A percentile compares a stretch with the other conserved stretches of the same genome.
phyloP scores from a whole-genome alignment of 1,140 invertebrate species.

The Platyura marginata region DNA sequence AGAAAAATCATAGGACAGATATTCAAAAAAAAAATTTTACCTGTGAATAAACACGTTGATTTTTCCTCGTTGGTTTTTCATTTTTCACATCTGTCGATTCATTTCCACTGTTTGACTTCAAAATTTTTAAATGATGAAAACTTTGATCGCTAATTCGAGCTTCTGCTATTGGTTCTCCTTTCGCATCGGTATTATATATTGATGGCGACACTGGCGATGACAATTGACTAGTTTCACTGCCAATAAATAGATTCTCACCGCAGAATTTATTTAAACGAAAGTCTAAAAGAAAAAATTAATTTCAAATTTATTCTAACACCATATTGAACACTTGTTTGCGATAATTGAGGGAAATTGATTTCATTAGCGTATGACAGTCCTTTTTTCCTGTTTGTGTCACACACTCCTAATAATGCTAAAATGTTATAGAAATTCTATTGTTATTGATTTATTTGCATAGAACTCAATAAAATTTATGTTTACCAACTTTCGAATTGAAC shows the following conservation, averaged over 20 bases:
- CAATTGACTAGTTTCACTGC: background rate
- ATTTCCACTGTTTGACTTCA: constrained; percentile 1
- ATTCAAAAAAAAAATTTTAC: too few relatives aligned
- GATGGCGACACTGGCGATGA: background rate
- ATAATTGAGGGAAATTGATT: too few relatives aligned
- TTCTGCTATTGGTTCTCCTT: constrained; percentile 2
- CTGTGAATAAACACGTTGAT: constrained; percentile 4
- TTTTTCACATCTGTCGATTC: background rate
- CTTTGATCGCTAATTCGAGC: constrained; percentile 1
- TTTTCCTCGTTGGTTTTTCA: constrained; percentile 2
- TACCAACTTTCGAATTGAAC: too few relatives aligned
- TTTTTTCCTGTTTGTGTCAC: too few relatives aligned
- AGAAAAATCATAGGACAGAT: too few relatives aligned
- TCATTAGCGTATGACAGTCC: too few relatives aligned
- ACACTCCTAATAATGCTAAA: too few relatives aligned
- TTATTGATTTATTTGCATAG: too few relatives aligned
- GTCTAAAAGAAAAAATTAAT: background rate
- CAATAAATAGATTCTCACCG: constrained; percentile 3
- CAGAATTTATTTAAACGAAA: constrained; percentile 4
- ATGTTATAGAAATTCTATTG: too few relatives aligned
- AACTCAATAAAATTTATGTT: too few relatives aligned
- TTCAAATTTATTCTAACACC: too few relatives aligned
- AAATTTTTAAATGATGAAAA: constrained; percentile 5
- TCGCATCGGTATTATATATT: background rate
- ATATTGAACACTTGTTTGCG: too few relatives aligned